phyloP scores from a whole-genome alignment of 2,888 invertebrate genomes.

The Lochmaea crataegi region DNA sequence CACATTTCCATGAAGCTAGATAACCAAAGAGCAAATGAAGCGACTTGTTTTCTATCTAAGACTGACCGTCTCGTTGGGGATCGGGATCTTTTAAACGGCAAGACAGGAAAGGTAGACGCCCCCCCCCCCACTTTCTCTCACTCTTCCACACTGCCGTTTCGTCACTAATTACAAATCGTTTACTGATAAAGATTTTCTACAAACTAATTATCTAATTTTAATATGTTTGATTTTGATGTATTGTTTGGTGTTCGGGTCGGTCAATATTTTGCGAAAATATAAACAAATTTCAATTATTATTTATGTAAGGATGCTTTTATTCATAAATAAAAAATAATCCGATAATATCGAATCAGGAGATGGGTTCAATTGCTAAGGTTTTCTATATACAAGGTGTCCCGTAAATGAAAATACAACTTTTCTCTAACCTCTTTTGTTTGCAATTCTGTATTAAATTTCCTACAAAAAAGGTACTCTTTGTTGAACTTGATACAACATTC shows the following conservation, averaged over 20 bases:
- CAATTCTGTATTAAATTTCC: too few species aligned
- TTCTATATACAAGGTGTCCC: too few species aligned
- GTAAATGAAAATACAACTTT: too few species aligned
- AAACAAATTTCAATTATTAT: neutral
- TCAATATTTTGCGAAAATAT: slow-evolving; percentile 1
- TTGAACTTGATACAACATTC: too few species aligned
- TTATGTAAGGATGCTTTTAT: too few species aligned
- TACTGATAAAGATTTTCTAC: slow-evolving; percentile 1
- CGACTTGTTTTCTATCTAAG: neutral
- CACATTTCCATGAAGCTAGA: slow-evolving; percentile 62
- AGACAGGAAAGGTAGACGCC: neutral
- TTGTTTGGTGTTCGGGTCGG: neutral
- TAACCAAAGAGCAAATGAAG: slow-evolving; percentile 69
- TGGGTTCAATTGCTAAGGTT: too few species aligned
- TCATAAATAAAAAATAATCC: too few species aligned
- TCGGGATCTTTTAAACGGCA: neutral
- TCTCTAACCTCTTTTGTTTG: too few species aligned
- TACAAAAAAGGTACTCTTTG: too few species aligned
- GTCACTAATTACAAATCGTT: neutral
- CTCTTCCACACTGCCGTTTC: neutral
- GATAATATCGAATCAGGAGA: too few species aligned
- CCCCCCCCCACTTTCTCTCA: too few species aligned
- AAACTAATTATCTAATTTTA: slow-evolving; percentile 3
- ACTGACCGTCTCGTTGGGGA: neutral
- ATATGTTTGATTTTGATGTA: neutral